These are phyloP conservation scores for Ochropleura leucogaster DNA, from an alignment of 2,888 invertebrate genomes.

Conservation along the genomic window DNA sequence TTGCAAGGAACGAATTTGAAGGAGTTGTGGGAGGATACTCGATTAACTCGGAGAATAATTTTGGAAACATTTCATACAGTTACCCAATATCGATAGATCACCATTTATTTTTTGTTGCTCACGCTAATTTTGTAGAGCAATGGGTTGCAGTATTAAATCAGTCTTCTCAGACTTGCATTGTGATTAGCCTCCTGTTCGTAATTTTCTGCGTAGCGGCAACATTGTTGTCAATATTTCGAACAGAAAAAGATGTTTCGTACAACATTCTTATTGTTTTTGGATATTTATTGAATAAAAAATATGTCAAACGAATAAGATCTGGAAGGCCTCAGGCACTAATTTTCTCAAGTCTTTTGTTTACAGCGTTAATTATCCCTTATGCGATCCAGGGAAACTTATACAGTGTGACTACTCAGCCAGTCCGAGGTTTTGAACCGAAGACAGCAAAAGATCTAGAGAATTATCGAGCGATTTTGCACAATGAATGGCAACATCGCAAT, in stretches of 20 bases:
- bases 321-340: constrained; percentile 64
- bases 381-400: constrained; percentile 68
- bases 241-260: constrained; percentile 53
- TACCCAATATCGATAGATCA: constrained; percentile 65
- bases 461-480: constrained; percentile 45
- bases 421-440: constrained; percentile 64
- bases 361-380: constrained; percentile 68
- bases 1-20: constrained; percentile 64
- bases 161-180: constrained; percentile 26
- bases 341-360: constrained; percentile 63
- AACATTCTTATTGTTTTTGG: constrained; percentile 69
- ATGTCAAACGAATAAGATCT: constrained; percentile 43
- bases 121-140: constrained; percentile 41
- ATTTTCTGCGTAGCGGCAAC: constrained; percentile 59
- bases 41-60: background rate
- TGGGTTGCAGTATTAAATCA: constrained; percentile 57
- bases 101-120: constrained; percentile 48
- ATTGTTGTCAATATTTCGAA: constrained; percentile 63
- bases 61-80: constrained; percentile 44
- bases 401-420: constrained; percentile 67
- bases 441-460: constrained; percentile 50
- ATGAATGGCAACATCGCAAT: background rate
- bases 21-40: constrained; percentile 63
- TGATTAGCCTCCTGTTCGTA: constrained; percentile 51
- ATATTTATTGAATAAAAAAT: constrained; percentile 68